Percentiles rank a stretch among this genome's conserved stretches.
phyloP scores from a whole-genome alignment of 2,113 vertebrate species.

The Grus americana region DNA sequence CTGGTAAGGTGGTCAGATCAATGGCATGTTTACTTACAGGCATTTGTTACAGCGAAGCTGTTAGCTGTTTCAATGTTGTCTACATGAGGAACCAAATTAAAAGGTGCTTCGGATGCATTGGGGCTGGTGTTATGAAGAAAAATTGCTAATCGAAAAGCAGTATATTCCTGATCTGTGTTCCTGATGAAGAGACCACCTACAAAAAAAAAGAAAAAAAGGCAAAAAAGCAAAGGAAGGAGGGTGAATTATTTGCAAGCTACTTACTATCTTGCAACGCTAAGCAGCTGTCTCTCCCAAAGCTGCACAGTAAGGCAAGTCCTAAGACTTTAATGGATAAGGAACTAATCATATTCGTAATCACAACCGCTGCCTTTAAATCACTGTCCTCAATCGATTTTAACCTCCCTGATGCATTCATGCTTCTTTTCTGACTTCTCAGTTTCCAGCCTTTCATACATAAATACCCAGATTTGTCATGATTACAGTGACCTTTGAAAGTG shows the following conservation, averaged over 20 bases:
- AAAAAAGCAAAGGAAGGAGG: slow-evolving; percentile 17
- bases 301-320: not conserved
- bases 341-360: slow-evolving; percentile 41
- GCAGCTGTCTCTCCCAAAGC: not conserved
- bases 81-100: slow-evolving; percentile 98
- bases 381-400: slow-evolving; percentile 25
- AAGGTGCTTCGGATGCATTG: slow-evolving; percentile 96
- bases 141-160: slow-evolving; percentile 96
- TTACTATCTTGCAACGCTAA: not conserved
- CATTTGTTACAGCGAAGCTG: slow-evolving; percentile 99
- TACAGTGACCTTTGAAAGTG: slow-evolving; percentile 75
- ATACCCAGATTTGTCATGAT: slow-evolving; percentile 52
- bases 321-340: slow-evolving; percentile 3
- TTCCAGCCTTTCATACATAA: slow-evolving; percentile 36
- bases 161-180: slow-evolving; percentile 99
- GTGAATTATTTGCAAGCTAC: slow-evolving; percentile 38
- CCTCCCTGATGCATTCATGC: slow-evolving; percentile 5
- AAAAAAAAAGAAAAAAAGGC: not conserved
- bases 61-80: slow-evolving; percentile 99
- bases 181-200: slow-evolving; percentile 98
- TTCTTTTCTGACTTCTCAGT: slow-evolving; percentile 15
- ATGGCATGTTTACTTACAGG: slow-evolving; percentile 88
- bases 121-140: slow-evolving; percentile 99
- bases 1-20: slow-evolving; percentile 18
- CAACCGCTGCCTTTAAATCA: slow-evolving; percentile 35